These are phyloP conservation scores for Liolophura sinensis DNA, from an alignment of 1,140 invertebrate genomes.

Conservation along the genomic window DNA sequence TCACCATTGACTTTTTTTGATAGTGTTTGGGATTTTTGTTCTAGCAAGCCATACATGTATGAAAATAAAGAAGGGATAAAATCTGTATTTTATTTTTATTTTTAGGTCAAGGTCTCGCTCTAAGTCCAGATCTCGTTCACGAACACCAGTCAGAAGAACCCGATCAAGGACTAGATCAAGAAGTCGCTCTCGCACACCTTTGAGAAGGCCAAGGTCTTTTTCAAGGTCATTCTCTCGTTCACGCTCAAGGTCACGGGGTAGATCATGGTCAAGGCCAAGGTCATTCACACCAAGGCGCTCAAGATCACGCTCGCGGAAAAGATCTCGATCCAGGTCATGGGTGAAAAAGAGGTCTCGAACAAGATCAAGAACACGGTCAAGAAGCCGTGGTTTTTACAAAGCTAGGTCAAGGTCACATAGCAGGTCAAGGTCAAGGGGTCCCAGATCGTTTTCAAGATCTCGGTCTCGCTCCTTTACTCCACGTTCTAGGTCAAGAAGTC, in stretches of 20 bases:
- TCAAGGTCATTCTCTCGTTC: conserved; percentile 15
- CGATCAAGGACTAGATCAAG: conserved; percentile 57
- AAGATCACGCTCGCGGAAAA: conserved; percentile 38
- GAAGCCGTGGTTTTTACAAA: background rate
- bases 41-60: too few relatives aligned
- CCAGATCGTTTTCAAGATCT: conserved; percentile 45
- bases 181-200: conserved; percentile 70
- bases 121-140: background rate
- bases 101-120: too few relatives aligned
- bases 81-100: too few relatives aligned
- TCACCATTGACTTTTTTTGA: too few relatives aligned
- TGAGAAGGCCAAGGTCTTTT: conserved; percentile 25
- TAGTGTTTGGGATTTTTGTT: too few relatives aligned
- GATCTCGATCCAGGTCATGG: conserved; percentile 45
- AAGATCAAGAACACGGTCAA: conserved; percentile 15
- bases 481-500: conserved; percentile 10
- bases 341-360: conserved; percentile 13
- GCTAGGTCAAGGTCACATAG: too few relatives aligned
- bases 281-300: conserved; percentile 38
- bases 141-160: conserved; percentile 4
- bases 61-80: too few relatives aligned
- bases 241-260: conserved; percentile 29
- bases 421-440: conserved; percentile 17
- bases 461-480: conserved; percentile 14
- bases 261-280: conserved; percentile 44